Evolutionary conservation across 2,113 vertebrate genomes (phyloP), one percentile per base, ranked within the genome.

Genomic region (Semicossyphus pulcher): DNA sequence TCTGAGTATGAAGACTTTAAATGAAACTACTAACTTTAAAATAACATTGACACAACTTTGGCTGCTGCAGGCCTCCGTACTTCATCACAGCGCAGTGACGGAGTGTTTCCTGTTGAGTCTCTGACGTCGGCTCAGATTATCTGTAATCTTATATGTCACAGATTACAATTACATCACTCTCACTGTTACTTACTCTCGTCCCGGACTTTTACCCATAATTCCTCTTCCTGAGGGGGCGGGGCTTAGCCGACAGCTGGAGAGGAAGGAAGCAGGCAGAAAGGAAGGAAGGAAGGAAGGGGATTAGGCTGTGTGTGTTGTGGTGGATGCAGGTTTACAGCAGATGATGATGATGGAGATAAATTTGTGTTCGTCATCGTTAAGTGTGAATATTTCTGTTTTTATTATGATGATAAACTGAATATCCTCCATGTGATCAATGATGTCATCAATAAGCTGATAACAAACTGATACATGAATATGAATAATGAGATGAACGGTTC

Each of bases 71-170:
- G 41, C 41, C 10, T n/a, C 41, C 18, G 16, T 42, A 42, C 16
- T 7, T 42, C 11, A 42, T 42, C 11, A 16, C 39, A 18, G 5
- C 16, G 15, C 15, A 41, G 15, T 18, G 39, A 18, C 39, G 12
- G 37, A 26, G 32, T 49, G 28, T 29, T 26, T 31, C 56, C n/a
- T n/a, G n/a, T n/a, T n/a, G n/a, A n/a, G n/a, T 23, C n/a, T 42
- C 68, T 68, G 74, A 85, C 72, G 70, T 81, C 54, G 49, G 25
- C 47, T 63, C 71, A 76, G 82, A 87, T 87, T 79, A 89, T 84
- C 85, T 80, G 72, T 84, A 84, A 84, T 86, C 78, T 75, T 51
- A 47, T 18, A 65, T 77, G 56, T 73, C 9, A 23, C 72, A 77
- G 80, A 84, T 86, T 81, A 81, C 32, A 45, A 61, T 87, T 77